Base-by-base conservation (phyloP, 30 jellyfish, hydroid and myxozoan species). In the Clytia hemisphaerica region DNA sequence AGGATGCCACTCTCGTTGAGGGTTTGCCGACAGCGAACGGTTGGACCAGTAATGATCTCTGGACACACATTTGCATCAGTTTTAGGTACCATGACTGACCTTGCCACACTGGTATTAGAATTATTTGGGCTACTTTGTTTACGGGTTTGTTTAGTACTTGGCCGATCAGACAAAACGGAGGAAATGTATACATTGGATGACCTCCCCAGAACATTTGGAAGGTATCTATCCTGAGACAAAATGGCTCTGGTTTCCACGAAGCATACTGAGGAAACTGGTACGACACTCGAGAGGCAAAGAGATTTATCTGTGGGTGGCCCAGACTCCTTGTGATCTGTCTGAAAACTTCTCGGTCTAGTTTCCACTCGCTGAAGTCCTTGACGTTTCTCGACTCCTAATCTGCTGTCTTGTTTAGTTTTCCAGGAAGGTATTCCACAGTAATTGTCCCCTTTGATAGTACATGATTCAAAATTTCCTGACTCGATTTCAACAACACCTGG, bases 281-380 rank as follows among this genome's bases (percentile, higher is more conserved):
- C 28, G 70, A 55, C 32, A 55, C 70, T 46, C 70, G 45, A 16
- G 70, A 55, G 12, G 70, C 70, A 32, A 61, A 61, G 4, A 32
- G 75, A 22, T 55, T 46, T 55, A 55, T 55, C 7, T 55, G 70
- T 18, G 70, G 70, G 28, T 55, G 4, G 46, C 70, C 70, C 70
- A 55, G 45, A 19, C 28, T 26, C 24, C 7, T 44, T 16, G 46
- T 26, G 70, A 55, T 26, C 45, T 12, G 12, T 55, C 32, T 44
- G 21, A 55, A 55, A 5, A 55, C 32, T 55, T 44, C 70, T 26
- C 24, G 28, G 28, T 55, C 27, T 44, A n/a, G n/a, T n/a, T n/a
- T n/a, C n/a, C n/a, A n/a, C n/a, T n/a, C n/a, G n/a, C n/a, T n/a
- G n/a, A n/a, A n/a, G n/a, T n/a, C n/a, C n/a, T n/a, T n/a, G n/a